Base-by-base conservation (phyloP, 2,888 invertebrate species). In the Hydroisotoma schaefferi region DNA sequence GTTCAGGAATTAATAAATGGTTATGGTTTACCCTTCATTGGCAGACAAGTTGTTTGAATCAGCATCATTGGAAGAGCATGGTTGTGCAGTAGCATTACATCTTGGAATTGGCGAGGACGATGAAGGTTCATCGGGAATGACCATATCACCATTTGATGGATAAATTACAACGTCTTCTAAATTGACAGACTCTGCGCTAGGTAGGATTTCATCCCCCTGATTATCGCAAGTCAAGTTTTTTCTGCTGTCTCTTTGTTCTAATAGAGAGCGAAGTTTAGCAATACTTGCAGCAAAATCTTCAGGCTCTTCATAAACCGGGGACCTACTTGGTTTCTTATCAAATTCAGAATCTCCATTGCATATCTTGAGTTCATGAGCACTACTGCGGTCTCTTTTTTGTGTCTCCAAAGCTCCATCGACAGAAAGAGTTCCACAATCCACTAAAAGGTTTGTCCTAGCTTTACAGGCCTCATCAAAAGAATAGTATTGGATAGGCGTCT, bases 251-350 rank as follows among this genome's bases (percentile, higher is more conserved):
- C 70, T 80, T 67, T 86, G 85, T 72, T 85, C 84, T 68, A 87
- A 76, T 70, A 87, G 75, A 49, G 81, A 83, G 52, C 86, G 77
- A 51, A 87, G 77, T 75, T 85, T 85, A 47, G 86, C 86, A 73
- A 87, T 87, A 72, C 85, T 85, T 60, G 85, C 83, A 57, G 86
- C 85, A 52, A 87, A 82, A 76, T 87, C 87, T 0, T 85, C 85
- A 0, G 84, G 81, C 73, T 87, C 87, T 75, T 87, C 87, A 74
- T 86, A 87, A 73, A 86, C 84, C 0, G 85, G 85, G 2, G 84
- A 84, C 63, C 65, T 40, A 28, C 48, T 61, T 12, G 61, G 58
- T 26, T 65, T 65, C 18, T 44, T 55, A 5, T 75, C 75, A 6
- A 75, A 76, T 1, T 75, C 75, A 3, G 73, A n/a, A n/a, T 37